These are phyloP conservation scores for Microtus pennsylvanicus DNA, from an alignment of 2,113 vertebrate species.

Conservation along the genomic window DNA sequence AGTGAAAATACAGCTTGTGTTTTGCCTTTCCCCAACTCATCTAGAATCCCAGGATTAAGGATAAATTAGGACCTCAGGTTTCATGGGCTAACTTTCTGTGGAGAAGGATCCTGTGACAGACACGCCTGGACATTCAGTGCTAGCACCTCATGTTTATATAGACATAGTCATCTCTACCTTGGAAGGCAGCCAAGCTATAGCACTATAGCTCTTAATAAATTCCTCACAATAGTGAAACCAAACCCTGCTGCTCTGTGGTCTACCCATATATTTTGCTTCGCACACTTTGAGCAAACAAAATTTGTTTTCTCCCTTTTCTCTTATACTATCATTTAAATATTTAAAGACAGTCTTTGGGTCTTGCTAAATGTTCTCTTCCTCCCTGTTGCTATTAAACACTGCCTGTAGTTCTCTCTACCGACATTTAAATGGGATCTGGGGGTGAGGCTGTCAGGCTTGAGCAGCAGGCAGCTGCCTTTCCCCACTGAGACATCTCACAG, in stretches of 20 bases:
- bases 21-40: neutral
- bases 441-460: neutral
- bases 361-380: neutral
- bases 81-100: neutral
- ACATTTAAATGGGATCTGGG: neutral
- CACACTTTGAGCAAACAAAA: neutral
- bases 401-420: neutral
- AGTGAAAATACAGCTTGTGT: neutral
- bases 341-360: neutral
- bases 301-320: slow-evolving; percentile 6
- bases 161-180: neutral
- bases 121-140: neutral
- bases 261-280: neutral
- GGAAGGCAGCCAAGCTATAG: neutral
- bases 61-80: neutral
- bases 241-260: neutral
- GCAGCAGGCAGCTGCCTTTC: neutral
- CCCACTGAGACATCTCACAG: neutral
- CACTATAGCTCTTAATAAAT: neutral
- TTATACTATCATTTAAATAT: neutral
- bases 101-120: neutral
- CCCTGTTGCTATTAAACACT: neutral
- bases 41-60: neutral
- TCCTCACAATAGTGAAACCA: neutral
- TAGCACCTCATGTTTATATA: neutral